Evolutionary conservation across 2,797 vertebrate genomes (phyloP), one percentile per base, ranked within the genome.

Genomic region (Argentina silus): DNA sequence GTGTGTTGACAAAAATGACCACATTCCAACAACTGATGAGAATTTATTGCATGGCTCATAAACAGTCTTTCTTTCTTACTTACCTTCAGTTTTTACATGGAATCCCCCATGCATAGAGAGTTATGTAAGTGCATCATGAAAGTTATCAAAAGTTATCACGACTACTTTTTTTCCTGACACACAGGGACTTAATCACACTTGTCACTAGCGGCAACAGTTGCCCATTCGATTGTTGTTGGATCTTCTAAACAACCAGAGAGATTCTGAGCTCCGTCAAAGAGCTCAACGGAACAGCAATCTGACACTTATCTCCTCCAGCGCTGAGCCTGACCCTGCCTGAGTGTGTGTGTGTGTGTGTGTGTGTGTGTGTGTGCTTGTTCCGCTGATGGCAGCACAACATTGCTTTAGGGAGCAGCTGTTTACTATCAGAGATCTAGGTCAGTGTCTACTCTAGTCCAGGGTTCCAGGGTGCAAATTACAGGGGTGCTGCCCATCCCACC

Each of bases 361-460:
- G 27, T 36, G 27, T 36, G 27, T 36, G 27, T 36, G 27, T 4
- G 27, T 85, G 78, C 43, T 43, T 15, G 83, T 95, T 94, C 91
- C 95, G 94, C 92, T 79, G 85, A 94, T 85, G 90, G 90, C 90
- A 94, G 93, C 93, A 89, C 80, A 79, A 88, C 6, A 75, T 88
- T 78, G 76, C 51, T 87, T 83, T 90, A 83, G 85, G 90, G 88
- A 69, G 88, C 95, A 95, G 94, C 94, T 95, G 94, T 94, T 81
- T 88, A 91, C 93, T 86, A 92, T 94, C 93, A 95, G 94, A 95
- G 95, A 96, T 95, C 94, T 96, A 93, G 94, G 95, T 95, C 95
- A 95, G 76, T 36, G 27, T 36, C 27, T 36, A 36, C 27, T 36
- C 27, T 36, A 36, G 27, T 36, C 27, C 27, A 36, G 27, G 27